Conservation (phyloP, 30 jellyfish, hydroid and myxozoan species). For the Cassiopea andromeda region DNA sequence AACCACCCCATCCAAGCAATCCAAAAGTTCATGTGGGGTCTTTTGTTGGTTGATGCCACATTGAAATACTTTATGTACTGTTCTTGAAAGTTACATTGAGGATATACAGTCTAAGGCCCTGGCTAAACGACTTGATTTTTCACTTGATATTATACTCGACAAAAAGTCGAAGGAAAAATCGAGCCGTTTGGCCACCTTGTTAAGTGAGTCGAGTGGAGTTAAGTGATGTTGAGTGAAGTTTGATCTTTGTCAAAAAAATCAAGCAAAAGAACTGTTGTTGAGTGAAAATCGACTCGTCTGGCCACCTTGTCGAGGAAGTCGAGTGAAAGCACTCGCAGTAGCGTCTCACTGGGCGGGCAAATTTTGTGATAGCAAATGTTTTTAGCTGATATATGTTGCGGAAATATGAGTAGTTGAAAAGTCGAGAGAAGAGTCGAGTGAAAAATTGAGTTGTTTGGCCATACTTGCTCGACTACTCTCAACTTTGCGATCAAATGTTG, state of each 20-base stretch:
- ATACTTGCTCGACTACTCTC: not conserved
- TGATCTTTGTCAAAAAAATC: conserved; percentile 33
- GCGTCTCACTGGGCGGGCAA: not conserved
- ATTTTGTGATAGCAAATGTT: not conserved
- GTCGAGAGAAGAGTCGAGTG: no score
- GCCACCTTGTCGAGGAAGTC: conserved; percentile 55
- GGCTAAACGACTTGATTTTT: conserved; percentile 38
- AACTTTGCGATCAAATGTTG: not conserved
- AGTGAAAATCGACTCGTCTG: conserved; percentile 43
- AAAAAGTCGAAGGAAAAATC: conserved; percentile 34
- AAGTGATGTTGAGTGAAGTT: conserved; percentile 48
- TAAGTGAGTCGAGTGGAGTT: conserved; percentile 40
- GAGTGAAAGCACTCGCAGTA: conserved; percentile 28
- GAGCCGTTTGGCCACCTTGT: conserved; percentile 61
- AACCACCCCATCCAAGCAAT: no score
- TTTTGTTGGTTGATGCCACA: no score
- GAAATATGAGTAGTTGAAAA: not conserved
- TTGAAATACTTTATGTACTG: no score
- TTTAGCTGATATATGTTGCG: not conserved
- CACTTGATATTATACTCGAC: no score
- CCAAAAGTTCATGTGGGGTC: no score
- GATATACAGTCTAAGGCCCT: not conserved
- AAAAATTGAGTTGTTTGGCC: not conserved
- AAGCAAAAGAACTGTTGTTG: conserved; percentile 26
- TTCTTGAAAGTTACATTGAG: no score